phyloP scores from a whole-genome alignment of 2,888 invertebrate genomes.

The Heliconius aoede region DNA sequence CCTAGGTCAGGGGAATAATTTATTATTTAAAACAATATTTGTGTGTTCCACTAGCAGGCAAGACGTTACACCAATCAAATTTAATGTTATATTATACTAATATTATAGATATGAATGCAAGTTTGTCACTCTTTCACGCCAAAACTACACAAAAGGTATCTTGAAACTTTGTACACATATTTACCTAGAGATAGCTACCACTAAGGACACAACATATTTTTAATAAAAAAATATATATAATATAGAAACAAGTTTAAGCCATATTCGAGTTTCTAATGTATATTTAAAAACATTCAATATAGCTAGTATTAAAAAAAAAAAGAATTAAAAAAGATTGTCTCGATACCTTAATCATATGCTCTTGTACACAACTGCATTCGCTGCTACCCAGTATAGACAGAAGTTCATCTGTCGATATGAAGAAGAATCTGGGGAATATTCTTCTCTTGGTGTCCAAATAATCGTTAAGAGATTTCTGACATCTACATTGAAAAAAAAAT shows the following conservation, averaged over 20 bases:
- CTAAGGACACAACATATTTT: no score
- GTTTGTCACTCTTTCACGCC: no score
- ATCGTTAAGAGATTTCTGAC: conserved; percentile 95
- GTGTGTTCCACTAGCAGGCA: not conserved
- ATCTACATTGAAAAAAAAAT: conserved; percentile 64
- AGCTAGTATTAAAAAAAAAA: no score
- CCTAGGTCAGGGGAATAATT: no score
- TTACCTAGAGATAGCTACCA: no score
- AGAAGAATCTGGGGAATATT: conserved; percentile 95
- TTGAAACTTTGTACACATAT: no score
- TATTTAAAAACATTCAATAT: no score
- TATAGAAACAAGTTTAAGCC: no score
- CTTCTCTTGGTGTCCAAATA: conserved; percentile 94
- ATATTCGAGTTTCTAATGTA: no score
- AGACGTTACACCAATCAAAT: not conserved
- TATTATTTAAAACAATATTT: not conserved
- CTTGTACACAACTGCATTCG: conserved; percentile 92
- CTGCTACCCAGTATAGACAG: conserved; percentile 94
- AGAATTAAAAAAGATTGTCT: not conserved
- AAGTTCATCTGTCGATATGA: conserved; percentile 96
- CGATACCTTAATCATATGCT: conserved; percentile 94
- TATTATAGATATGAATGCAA: no score
- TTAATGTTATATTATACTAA: not conserved
- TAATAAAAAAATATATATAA: no score
- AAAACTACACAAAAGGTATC: no score